Evolutionary conservation across 2,888 invertebrate species (phyloP).

Genomic region (Acutogordius australiensis): DNA sequence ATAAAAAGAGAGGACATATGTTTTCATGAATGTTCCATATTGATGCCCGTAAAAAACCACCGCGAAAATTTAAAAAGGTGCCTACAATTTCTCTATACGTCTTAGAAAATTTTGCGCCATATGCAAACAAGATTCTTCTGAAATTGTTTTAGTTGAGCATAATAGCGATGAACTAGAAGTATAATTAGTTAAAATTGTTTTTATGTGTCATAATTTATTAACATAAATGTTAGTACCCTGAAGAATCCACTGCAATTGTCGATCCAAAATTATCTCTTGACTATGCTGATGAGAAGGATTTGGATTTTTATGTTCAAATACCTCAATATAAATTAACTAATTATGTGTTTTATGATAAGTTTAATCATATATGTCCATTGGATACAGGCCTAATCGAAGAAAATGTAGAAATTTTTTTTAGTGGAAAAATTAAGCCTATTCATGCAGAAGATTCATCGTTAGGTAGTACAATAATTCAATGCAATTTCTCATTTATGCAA

Average conservation of each 20-base stretch:
- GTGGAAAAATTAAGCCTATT: conserved; percentile 49
- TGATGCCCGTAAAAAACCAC: no score
- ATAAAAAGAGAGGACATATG: no score
- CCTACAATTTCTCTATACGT: no score
- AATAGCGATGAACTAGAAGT: no score
- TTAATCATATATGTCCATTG: conserved; percentile 45
- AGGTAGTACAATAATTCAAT: conserved; percentile 27
- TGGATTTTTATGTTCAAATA: neutral
- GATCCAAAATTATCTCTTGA: neutral
- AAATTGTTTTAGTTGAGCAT: no score
- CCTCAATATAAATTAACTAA: conserved; percentile 14
- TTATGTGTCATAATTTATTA: no score
- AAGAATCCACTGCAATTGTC: neutral
- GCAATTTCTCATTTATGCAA: no score
- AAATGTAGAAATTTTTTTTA: conserved; percentile 42
- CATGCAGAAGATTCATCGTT: conserved; percentile 39
- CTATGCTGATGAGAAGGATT: neutral
- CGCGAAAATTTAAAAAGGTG: no score
- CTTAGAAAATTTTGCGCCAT: no score
- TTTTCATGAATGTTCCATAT: no score
- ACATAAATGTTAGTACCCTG: neutral
- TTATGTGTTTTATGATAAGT: conserved; percentile 38
- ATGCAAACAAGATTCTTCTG: no score
- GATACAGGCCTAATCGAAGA: conserved; percentile 47
- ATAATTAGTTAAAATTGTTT: no score